These are phyloP conservation scores for Sipha flava DNA, from an alignment of 1,140 invertebrate species.

Conservation along the genomic window DNA sequence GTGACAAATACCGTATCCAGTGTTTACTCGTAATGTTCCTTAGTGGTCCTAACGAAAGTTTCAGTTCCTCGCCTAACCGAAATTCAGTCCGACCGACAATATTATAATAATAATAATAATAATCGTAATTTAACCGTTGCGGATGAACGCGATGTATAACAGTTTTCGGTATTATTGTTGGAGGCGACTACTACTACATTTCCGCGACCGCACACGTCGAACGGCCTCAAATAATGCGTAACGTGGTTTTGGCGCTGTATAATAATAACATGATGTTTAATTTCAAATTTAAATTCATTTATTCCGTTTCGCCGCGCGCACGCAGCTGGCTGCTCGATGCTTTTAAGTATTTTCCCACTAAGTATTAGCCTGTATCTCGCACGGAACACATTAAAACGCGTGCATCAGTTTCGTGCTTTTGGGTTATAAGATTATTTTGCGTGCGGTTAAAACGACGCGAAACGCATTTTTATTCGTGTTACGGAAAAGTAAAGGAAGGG, in stretches of 20 bases:
- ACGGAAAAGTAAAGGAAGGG: neutral
- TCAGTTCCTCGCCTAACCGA: no score
- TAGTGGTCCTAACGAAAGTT: no score
- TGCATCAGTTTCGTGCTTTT: neutral
- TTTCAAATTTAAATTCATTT: neutral
- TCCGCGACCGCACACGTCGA: no score
- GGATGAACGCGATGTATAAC: no score
- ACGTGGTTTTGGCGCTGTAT: neutral
- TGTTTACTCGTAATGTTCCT: no score
- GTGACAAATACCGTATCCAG: no score
- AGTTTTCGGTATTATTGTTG: no score
- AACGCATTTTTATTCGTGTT: neutral
- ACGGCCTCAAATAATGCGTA: no score
- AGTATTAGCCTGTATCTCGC: neutral
- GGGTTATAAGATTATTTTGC: neutral
- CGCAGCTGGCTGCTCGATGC: neutral
- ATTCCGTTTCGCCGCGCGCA: neutral
- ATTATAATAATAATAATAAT: no score
- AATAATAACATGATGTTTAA: neutral
- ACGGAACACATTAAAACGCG: neutral
- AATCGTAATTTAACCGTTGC: no score
- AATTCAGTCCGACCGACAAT: no score
- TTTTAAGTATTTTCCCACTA: neutral
- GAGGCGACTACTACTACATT: no score
- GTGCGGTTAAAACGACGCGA: neutral